Evolutionary conservation across 2,888 invertebrate species (phyloP).

Genomic region (Anaspis maculata): DNA sequence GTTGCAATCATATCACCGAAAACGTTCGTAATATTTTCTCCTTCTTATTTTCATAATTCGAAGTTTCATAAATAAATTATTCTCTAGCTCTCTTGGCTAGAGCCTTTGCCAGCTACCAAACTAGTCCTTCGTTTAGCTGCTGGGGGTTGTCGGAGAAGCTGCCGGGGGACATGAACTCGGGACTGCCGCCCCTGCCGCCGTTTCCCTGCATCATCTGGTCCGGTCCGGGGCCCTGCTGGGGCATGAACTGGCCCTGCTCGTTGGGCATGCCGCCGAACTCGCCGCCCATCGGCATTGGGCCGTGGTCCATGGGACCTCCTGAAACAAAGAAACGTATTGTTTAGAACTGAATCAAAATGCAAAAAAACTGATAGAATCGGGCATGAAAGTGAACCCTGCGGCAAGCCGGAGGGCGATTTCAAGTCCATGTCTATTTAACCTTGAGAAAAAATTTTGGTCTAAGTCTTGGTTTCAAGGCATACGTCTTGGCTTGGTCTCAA

Average conservation of each 20-base stretch:
- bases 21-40: too few relatives aligned
- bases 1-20: too few relatives aligned
- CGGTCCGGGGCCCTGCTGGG: slow-evolving; percentile 51
- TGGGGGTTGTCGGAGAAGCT: slow-evolving; percentile 62
- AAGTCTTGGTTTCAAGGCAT: too few relatives aligned
- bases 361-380: not conserved
- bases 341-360: not conserved
- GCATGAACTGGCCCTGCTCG: slow-evolving; percentile 54
- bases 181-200: slow-evolving; percentile 62
- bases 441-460: too few relatives aligned
- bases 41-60: too few relatives aligned
- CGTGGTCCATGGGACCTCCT: slow-evolving; percentile 67
- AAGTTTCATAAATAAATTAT: too few relatives aligned
- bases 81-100: slow-evolving; percentile 43
- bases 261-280: slow-evolving; percentile 67
- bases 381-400: too few relatives aligned
- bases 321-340: slow-evolving; percentile 16
- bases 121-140: slow-evolving; percentile 65
- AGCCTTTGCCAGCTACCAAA: slow-evolving; percentile 57
- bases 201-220: slow-evolving; percentile 46
- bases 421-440: too few relatives aligned
- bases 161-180: slow-evolving; percentile 59
- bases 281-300: slow-evolving; percentile 61
- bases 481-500: too few relatives aligned
- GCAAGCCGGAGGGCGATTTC: too few relatives aligned